phyloP scores from a whole-genome alignment of 1,140 invertebrate genomes.

The Microplitis demolitor region DNA sequence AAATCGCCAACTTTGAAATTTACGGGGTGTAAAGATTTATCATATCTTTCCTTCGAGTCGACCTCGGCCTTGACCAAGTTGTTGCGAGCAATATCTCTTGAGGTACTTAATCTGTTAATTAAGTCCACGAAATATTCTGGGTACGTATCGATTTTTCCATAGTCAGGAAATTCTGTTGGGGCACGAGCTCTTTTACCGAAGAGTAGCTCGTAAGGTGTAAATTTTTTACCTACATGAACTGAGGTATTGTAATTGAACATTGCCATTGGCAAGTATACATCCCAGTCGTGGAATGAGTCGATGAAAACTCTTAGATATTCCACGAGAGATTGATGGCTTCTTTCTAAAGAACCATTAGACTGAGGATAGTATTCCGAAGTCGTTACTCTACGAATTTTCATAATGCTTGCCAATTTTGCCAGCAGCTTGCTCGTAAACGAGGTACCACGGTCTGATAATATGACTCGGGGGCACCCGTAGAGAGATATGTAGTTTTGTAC shows the following conservation, averaged over 20 bases:
- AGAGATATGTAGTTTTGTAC: slow-evolving; percentile 10
- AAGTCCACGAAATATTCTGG: neutral
- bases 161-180: neutral
- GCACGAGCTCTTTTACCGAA: neutral
- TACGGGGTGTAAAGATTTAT: neutral
- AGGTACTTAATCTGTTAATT: neutral
- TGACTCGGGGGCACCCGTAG: slow-evolving; percentile 37
- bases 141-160: neutral
- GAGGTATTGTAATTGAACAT: slow-evolving; percentile 8
- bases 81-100: neutral
- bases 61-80: neutral
- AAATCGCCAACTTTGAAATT: neutral
- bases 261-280: slow-evolving; percentile 1
- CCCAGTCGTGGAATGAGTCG: neutral
- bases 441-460: slow-evolving; percentile 40
- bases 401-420: slow-evolving; percentile 33
- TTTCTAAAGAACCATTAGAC: slow-evolving; percentile 5
- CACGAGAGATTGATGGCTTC: neutral
- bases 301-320: neutral
- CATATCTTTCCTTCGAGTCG: slow-evolving; percentile 1
- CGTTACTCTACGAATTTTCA: slow-evolving; percentile 16
- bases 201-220: slow-evolving; percentile 5
- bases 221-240: neutral
- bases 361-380: slow-evolving; percentile 21
- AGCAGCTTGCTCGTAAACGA: slow-evolving; percentile 36